Evolutionary conservation across 2,113 vertebrate genomes (phyloP).

Genomic region (Tragelaphus buxtoni): DNA sequence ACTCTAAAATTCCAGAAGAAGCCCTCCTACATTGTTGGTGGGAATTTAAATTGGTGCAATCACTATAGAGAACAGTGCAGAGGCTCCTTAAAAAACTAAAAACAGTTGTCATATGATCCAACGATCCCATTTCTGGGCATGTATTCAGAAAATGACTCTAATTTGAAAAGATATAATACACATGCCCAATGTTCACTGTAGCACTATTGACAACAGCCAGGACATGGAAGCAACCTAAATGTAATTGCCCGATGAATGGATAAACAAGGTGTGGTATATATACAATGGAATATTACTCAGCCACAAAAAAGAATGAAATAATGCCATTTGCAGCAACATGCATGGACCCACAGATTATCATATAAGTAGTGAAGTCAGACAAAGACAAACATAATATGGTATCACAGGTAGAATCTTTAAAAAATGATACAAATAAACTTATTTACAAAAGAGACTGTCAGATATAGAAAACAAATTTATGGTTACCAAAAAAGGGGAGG

Average conservation of each 20-base stretch:
- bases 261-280: neutral
- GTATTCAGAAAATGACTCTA: neutral
- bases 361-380: neutral
- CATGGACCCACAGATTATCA: neutral
- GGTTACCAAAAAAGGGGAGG: neutral
- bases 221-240: neutral
- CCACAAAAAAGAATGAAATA: neutral
- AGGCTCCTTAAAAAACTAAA: neutral
- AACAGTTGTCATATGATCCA: neutral
- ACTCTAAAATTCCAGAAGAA: neutral
- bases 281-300: neutral
- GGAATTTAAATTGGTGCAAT: neutral
- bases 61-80: neutral
- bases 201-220: neutral
- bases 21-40: neutral
- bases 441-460: neutral
- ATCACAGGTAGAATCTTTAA: neutral
- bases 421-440: neutral
- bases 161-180: neutral
- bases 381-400: neutral
- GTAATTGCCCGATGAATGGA: neutral
- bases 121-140: neutral
- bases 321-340: neutral
- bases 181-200: neutral
- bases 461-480: neutral